Percentiles rank a stretch among this genome's conserved stretches.
These are phyloP conservation scores for Sciurus vulgaris DNA, from an alignment of 2,797 vertebrate genomes.

Conservation along the genomic window DNA sequence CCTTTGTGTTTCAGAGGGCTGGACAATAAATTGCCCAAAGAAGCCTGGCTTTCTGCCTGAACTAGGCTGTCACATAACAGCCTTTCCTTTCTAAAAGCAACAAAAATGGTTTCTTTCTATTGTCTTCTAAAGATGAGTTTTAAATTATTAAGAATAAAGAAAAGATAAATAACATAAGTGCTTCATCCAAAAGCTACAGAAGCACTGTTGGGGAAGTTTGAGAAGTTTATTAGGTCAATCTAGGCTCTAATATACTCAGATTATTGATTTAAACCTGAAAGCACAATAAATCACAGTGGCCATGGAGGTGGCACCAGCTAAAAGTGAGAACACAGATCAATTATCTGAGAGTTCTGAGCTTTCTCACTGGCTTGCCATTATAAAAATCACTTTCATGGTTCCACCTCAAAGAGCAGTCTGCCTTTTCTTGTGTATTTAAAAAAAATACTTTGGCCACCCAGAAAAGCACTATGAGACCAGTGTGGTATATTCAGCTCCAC, in stretches of 20 bases:
- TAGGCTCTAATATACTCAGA: conserved; percentile 66
- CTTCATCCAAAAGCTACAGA: conserved; percentile 55
- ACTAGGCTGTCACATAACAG: not conserved
- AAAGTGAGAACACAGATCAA: conserved; percentile 66
- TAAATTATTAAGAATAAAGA: conserved; percentile 59
- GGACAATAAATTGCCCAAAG: not conserved
- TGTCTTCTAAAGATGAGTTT: conserved; percentile 3
- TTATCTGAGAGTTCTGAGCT: conserved; percentile 15
- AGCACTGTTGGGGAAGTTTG: not conserved
- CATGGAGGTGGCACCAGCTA: not conserved
- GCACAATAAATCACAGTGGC: conserved; percentile 66
- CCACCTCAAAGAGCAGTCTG: not conserved
- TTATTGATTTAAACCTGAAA: conserved; percentile 72
- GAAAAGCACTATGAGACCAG: not conserved
- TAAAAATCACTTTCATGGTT: conserved; percentile 9
- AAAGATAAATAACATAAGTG: not conserved
- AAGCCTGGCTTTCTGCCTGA: conserved; percentile 23
- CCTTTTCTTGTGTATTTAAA: not conserved
- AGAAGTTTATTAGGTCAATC: conserved; percentile 69
- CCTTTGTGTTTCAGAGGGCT: not conserved
- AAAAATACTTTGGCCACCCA: not conserved
- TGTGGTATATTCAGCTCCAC: not conserved
- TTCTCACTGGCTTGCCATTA: conserved; percentile 1
- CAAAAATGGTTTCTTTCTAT: not conserved
- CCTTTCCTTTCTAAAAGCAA: conserved; percentile 43